A percentile compares a stretch with the other conserved stretches of the same genome.
Conservation (phyloP, 2,113 vertebrate species). For the Aepyceros melampus region DNA sequence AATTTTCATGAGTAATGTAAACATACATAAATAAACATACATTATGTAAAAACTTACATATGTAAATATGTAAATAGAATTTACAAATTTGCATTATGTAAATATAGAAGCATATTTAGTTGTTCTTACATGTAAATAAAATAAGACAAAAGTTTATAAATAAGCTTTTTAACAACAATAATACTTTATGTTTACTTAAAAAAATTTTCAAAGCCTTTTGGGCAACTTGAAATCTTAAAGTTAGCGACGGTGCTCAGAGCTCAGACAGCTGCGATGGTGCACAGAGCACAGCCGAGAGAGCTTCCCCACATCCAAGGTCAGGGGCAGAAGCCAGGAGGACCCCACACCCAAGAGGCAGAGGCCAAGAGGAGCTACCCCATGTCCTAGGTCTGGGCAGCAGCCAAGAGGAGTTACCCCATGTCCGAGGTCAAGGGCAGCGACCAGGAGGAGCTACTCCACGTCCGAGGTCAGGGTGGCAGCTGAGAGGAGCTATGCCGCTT, state of each 20-base stretch:
- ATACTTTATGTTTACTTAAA: neutral
- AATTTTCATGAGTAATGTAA: neutral
- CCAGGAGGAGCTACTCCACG: too few species aligned
- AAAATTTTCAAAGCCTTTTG: neutral
- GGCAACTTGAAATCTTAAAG: neutral
- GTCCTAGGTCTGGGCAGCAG: rapidly evolving
- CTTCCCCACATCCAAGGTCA: too few species aligned
- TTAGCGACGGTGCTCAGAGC: rapidly evolving
- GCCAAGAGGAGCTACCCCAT: too few species aligned
- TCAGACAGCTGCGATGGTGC: rapidly evolving
- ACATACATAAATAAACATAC: neutral
- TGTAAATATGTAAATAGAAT: neutral
- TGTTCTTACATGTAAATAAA: neutral
- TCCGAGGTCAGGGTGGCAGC: too few species aligned
- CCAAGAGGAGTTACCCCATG: too few species aligned
- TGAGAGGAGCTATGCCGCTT: too few species aligned
- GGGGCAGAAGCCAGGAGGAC: too few species aligned
- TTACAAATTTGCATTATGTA: neutral
- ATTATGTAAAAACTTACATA: neutral
- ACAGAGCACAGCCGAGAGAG: too few species aligned
- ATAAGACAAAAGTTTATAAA: neutral
- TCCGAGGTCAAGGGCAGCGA: too few species aligned
- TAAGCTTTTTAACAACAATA: neutral
- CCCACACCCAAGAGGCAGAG: rapidly evolving
- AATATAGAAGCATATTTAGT: neutral